phyloP scores from a whole-genome alignment of 2,797 vertebrate species.

The Yasuhikotakia modesta region DNA sequence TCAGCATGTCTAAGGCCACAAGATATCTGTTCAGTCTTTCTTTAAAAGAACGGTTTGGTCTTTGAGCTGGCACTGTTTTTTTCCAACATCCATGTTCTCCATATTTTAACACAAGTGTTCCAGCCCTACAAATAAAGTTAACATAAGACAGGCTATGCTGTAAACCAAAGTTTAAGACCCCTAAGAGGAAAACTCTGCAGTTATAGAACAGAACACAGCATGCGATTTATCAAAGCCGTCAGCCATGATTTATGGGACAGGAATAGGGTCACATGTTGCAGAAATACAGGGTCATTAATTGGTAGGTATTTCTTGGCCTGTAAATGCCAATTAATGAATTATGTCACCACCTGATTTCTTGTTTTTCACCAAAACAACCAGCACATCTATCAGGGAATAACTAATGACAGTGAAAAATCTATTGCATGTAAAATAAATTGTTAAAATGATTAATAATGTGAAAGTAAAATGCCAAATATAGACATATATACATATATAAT shows the following conservation, averaged over 20 bases:
- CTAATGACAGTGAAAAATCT: too few relatives aligned
- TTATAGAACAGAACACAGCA: background rate
- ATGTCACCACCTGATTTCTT: background rate
- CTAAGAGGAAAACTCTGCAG: slow-evolving; percentile 1
- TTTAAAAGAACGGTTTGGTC: background rate
- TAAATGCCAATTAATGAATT: background rate
- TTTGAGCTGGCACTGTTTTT: background rate
- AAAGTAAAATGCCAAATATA: background rate
- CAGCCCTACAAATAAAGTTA: background rate
- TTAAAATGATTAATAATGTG: background rate
- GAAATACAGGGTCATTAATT: background rate
- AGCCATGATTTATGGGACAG: background rate
- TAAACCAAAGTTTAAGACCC: background rate
- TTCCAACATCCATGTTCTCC: slow-evolving; percentile 3
- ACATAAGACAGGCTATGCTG: background rate
- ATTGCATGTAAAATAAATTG: background rate
- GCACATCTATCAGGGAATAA: background rate
- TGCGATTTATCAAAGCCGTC: background rate
- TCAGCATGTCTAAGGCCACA: slow-evolving; percentile 5
- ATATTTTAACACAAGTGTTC: slow-evolving; percentile 8
- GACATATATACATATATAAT: background rate
- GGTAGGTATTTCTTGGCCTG: background rate
- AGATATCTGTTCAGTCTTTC: background rate
- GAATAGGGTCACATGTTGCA: background rate
- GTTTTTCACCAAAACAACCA: background rate